These are phyloP conservation scores for Anthophora plumipes DNA, from an alignment of 2,888 invertebrate species.

Conservation along the genomic window DNA sequence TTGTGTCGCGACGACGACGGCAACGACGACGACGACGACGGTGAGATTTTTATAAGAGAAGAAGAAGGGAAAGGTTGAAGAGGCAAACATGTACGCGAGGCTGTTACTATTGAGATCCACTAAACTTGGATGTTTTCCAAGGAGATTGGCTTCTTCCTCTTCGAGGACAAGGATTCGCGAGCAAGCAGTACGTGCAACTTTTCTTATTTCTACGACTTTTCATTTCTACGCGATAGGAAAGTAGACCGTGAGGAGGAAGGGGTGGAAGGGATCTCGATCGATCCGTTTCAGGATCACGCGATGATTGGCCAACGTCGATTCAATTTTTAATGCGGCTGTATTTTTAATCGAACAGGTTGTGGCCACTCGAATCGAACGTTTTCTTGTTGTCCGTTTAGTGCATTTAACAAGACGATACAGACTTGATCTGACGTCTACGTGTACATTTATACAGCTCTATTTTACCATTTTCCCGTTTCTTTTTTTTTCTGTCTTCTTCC, in stretches of 20 bases:
- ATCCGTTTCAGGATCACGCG: not conserved
- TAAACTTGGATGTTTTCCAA: conserved; percentile 55
- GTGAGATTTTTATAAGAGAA: not conserved
- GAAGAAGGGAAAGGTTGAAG: not conserved
- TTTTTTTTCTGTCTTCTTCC: too few species aligned
- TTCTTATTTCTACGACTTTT: conserved; percentile 20
- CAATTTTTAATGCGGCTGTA: conserved; percentile 40
- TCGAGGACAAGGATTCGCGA: conserved; percentile 81
- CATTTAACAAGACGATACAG: conserved; percentile 17
- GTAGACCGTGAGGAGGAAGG: too few species aligned
- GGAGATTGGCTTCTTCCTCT: conserved; percentile 77
- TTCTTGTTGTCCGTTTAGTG: not conserved
- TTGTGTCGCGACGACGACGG: conserved; percentile 16
- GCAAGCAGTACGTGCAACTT: conserved; percentile 80
- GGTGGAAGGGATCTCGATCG: too few species aligned
- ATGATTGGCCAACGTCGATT: conserved; percentile 24
- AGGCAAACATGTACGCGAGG: conserved; percentile 75
- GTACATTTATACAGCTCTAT: too few species aligned
- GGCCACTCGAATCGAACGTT: conserved; percentile 10
- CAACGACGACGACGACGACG: not conserved
- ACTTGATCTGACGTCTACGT: not conserved
- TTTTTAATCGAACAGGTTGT: conserved; percentile 45
- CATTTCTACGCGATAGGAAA: too few species aligned
- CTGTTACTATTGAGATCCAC: conserved; percentile 72
- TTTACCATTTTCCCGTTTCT: too few species aligned